phyloP scores from a whole-genome alignment of 2,797 vertebrate species.

The Sternotherus odoratus region DNA sequence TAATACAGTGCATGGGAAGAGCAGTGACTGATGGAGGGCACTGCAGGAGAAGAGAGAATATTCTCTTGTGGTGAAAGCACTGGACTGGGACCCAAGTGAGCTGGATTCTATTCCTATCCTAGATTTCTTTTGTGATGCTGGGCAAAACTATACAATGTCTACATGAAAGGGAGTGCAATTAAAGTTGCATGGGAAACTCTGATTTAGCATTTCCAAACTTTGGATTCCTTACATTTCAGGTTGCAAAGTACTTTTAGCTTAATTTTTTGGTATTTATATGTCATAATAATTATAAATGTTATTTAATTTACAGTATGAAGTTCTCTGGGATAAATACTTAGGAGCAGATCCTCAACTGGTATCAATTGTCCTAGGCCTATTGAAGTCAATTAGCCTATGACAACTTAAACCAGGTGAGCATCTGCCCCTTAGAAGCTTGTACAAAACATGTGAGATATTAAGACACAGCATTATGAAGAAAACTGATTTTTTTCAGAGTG shows the following conservation, averaged over 20 bases:
- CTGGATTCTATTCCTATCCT: neutral
- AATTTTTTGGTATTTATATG: neutral
- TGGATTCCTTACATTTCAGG: neutral
- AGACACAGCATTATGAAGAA: neutral
- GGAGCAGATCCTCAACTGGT: neutral
- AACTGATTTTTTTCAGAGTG: neutral
- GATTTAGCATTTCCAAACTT: neutral
- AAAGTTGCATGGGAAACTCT: neutral
- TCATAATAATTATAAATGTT: neutral
- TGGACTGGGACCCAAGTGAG: neutral
- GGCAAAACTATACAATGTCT: neutral
- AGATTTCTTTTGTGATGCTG: neutral
- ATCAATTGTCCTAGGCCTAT: neutral
- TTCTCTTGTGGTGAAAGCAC: neutral
- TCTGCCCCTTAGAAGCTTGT: neutral
- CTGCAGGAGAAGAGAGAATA: neutral
- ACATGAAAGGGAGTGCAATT: neutral
- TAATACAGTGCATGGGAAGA: neutral
- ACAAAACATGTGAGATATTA: neutral
- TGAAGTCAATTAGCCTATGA: neutral
- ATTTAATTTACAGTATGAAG: neutral
- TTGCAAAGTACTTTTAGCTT: neutral
- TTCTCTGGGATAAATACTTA: neutral
- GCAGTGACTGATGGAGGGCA: neutral
- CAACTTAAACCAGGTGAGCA: neutral